Evolutionary conservation across 1,140 invertebrate species (phyloP), one percentile per base, ranked within the genome.

Genomic region (Philopotamus ludificatus): DNA sequence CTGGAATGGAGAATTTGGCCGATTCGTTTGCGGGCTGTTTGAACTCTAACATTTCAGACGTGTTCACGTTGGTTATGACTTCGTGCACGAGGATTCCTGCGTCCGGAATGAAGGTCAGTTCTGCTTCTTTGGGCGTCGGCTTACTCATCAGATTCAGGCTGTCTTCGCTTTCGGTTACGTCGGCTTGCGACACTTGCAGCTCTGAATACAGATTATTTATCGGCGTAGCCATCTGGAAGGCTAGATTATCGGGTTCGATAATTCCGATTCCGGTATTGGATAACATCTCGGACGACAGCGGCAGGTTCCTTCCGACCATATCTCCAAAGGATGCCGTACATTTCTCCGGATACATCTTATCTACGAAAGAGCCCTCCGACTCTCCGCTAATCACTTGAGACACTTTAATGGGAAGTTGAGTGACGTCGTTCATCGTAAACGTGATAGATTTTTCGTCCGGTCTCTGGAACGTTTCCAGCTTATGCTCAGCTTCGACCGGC

Each of bases 41-140:
- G 25, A 57, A 41, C 65, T 71, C 63, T 50, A 68, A 45, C 20
- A 72, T 74, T 12, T 74, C 66, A n/a, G 66, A 72, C 45, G 75
- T 58, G 26, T 65, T 28, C 18, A 65, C 65, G 53, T 74, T 70
- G 4, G 71, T 44, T 23, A 74, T 45, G 18, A 73, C 65, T 73
- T 77, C 74, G 73, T 81, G 72, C 61, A 75, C 73, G 26, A 74
- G 21, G 23, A 77, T 74, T 47, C 77, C 74, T 67, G 74, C 72
- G 34, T 75, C 73, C 63, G 76, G 76, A 21, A 71, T 66, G 25
- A 82, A 68, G 62, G 74, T 73, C 20, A 79, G 10, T 20, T 73
- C 66, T 39, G 79, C 76, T 70, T 76, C 74, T 49, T 61, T 62
- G 3, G 20, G 25, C 15, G 22, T 26, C 3, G 63, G 63, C 28